Percentiles rank a stretch among this genome's conserved stretches.
Conservation (phyloP, 2,113 vertebrate species). For the Prinia subflava region DNA sequence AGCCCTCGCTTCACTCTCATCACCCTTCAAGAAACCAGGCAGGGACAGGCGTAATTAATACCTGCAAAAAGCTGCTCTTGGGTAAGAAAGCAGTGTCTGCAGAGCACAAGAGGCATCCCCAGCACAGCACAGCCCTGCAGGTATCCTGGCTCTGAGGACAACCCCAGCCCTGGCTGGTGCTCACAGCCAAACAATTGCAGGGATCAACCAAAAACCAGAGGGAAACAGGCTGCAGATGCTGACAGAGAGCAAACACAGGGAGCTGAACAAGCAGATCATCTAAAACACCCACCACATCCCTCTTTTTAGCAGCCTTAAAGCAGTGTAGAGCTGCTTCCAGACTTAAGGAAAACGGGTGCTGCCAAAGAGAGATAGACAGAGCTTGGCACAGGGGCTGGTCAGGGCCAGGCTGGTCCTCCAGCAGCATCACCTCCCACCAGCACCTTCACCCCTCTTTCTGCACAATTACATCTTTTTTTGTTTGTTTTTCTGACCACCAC, state of each 20-base stretch:
- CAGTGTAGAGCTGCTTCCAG: neutral
- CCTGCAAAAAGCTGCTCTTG: neutral
- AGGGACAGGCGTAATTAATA: neutral
- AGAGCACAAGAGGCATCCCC: neutral
- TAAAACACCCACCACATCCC: neutral
- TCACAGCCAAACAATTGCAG: neutral
- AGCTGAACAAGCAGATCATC: neutral
- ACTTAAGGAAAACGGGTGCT: accelerated
- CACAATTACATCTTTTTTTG: neutral
- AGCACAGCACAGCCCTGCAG: neutral
- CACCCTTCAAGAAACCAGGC: neutral
- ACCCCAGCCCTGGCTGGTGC: neutral
- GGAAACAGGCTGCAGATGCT: neutral
- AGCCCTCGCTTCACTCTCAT: neutral
- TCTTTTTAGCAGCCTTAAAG: neutral
- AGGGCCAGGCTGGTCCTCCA: neutral
- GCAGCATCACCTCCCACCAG: neutral
- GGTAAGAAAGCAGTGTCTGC: neutral
- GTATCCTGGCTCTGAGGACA: neutral
- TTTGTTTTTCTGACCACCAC: neutral
- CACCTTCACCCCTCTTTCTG: neutral
- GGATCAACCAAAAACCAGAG: neutral
- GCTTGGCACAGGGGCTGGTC: neutral
- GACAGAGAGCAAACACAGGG: neutral
- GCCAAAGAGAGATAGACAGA: neutral